phyloP scores from a whole-genome alignment of 1,140 invertebrate species.

The Rhysida immarginata region DNA sequence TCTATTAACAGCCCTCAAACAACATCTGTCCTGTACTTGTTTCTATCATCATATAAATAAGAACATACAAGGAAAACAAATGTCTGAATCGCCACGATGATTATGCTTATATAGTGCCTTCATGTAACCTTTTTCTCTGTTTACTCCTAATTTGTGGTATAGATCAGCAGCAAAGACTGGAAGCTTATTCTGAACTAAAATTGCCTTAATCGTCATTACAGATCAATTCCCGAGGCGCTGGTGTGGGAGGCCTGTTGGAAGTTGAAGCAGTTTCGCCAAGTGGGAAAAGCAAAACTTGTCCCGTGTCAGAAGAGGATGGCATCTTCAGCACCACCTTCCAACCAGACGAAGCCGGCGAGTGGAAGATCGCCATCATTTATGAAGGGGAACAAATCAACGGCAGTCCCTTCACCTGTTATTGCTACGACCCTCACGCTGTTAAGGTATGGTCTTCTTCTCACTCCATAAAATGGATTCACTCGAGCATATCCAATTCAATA shows the following conservation, averaged over 20 bases:
- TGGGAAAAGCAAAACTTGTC: conserved; percentile 55
- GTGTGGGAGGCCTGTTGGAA: conserved; percentile 64
- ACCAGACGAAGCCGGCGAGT: conserved; percentile 90
- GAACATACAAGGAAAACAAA: no score
- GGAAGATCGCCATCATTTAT: conserved; percentile 89
- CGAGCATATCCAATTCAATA: not conserved
- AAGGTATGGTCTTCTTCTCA: conserved; percentile 38
- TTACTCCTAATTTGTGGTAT: no score
- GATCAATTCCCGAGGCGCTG: conserved; percentile 43
- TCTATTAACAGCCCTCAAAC: no score
- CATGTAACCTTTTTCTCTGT: no score
- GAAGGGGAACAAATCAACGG: conserved; percentile 90
- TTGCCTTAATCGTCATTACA: no score
- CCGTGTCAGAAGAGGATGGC: conserved; percentile 50
- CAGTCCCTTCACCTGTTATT: conserved; percentile 90
- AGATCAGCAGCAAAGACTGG: not conserved
- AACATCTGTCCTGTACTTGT: no score
- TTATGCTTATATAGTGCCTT: no score
- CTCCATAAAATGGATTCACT: not conserved
- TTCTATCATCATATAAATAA: no score
- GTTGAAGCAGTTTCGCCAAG: conserved; percentile 79
- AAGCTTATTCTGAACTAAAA: no score
- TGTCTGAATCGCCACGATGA: no score
- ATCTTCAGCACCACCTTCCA: conserved; percentile 86
- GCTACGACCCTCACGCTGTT: conserved; percentile 85